These are phyloP conservation scores for Julus scanicus DNA, from an alignment of 2,888 invertebrate genomes.

Conservation along the genomic window DNA sequence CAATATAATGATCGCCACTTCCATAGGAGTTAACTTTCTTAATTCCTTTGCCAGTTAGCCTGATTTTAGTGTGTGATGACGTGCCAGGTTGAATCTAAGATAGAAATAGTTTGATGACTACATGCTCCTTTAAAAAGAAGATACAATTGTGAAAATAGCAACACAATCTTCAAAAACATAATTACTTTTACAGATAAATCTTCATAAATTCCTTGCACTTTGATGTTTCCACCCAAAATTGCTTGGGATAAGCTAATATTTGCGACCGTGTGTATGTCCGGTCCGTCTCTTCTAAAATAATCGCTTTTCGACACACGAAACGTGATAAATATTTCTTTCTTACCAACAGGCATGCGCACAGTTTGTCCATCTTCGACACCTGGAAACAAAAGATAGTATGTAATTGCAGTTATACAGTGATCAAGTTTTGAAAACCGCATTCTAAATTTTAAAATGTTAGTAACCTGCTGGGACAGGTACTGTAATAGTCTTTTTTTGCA, in stretches of 20 bases:
- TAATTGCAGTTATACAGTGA: background rate
- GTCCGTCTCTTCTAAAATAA: slow-evolving; percentile 91
- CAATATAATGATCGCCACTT: slow-evolving; percentile 96
- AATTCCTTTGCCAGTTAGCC: slow-evolving; percentile 90
- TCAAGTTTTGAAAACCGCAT: slow-evolving; percentile 50
- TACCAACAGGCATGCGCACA: slow-evolving; percentile 91
- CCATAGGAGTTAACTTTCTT: slow-evolving; percentile 90
- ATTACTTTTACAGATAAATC: slow-evolving; percentile 87
- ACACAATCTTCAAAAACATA: background rate
- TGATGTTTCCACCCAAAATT: slow-evolving; percentile 89
- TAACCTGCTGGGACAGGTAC: slow-evolving; percentile 90
- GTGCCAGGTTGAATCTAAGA: slow-evolving; percentile 87
- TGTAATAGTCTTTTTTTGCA: slow-evolving; percentile 87
- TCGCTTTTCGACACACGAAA: slow-evolving; percentile 90
- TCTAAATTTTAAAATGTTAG: slow-evolving; percentile 48
- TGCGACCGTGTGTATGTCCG: slow-evolving; percentile 96
- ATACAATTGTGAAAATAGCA: slow-evolving; percentile 53
- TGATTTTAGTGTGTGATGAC: slow-evolving; percentile 88
- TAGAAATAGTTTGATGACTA: slow-evolving; percentile 52
- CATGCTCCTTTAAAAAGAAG: background rate
- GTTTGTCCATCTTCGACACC: slow-evolving; percentile 96
- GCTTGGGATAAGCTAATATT: slow-evolving; percentile 91
- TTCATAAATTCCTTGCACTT: slow-evolving; percentile 94
- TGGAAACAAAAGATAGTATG: slow-evolving; percentile 59
- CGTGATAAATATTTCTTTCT: slow-evolving; percentile 91